Base-by-base conservation (phyloP, 2,888 invertebrate genomes). In the Tetheella fluctuosa region DNA sequence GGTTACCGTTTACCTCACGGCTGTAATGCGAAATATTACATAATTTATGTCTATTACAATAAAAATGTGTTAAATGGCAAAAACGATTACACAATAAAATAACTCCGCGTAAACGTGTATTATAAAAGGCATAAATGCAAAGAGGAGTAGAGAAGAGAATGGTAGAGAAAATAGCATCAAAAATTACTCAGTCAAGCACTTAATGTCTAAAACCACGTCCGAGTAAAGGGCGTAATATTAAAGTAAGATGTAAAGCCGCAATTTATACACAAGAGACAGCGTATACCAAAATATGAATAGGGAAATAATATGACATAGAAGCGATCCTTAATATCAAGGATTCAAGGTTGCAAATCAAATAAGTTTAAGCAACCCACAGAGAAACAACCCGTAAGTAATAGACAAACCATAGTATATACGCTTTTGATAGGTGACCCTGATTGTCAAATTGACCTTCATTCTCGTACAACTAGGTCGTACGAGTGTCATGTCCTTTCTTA, bases 191-290 rank as follows among this genome's bases (percentile, higher is more conserved):
- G 71, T 76, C 64, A 70, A 70, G 70, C 48, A 20, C 20, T n/a
- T 70, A 78, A 76, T 79, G 71, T 68, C 69, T 66, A 76, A 73
- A 74, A 67, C 69, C 64, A 64, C 61, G 70, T 68, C 63, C 65
- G 70, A 65, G 68, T 64, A 65, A 70, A 70, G 64, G 63, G 65
- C 67, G 69, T 70, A 65, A 69, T 71, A 69, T 69, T 67, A 68
- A 70, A 68, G 69, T 57, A 48, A 54, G 52, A 57, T 42, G 58
- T 59, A 60, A 69, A 69, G 59, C 58, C 39, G 57, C 30, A 64
- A 54, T 60, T 59, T 65, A 20, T 58, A 59, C 57, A 64, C 58
- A 59, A 67, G 62, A 59, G 58, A 59, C 60, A 64, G 60, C 55
- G 63, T 28, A 2, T 20, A 20, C 48, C 48, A 48, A 20, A 48